phyloP scores from a whole-genome alignment of 2,113 vertebrate genomes.

The Anhinga anhinga region DNA sequence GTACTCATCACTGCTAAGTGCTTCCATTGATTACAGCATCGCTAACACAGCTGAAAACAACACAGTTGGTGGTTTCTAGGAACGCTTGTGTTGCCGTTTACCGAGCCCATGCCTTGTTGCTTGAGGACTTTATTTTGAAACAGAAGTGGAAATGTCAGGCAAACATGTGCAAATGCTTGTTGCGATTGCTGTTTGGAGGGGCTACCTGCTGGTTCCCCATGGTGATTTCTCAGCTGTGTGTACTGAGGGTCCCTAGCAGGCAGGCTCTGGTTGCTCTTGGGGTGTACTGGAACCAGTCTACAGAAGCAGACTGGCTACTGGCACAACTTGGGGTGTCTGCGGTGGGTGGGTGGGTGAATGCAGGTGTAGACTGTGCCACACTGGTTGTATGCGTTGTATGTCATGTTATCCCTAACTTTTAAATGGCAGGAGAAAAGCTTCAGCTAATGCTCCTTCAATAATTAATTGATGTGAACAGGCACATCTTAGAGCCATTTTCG shows the following conservation, averaged over 20 bases:
- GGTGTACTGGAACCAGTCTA: not conserved
- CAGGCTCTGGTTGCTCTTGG: not conserved
- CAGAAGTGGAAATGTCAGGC: conserved; percentile 20
- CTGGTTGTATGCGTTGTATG: not conserved
- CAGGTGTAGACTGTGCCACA: not conserved
- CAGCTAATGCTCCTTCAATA: conserved; percentile 65
- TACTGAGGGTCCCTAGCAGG: not conserved
- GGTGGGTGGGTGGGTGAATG: not conserved
- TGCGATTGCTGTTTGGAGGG: not conserved
- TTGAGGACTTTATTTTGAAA: conserved; percentile 46
- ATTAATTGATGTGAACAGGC: conserved; percentile 61
- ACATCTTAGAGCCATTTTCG: conserved; percentile 61
- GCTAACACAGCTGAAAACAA: conserved; percentile 39
- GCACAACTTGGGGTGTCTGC: not conserved
- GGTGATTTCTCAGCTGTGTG: not conserved
- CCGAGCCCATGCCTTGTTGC: not conserved
- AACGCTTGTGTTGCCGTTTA: not conserved
- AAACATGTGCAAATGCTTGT: not conserved
- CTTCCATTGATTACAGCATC: conserved; percentile 53
- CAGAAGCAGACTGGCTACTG: not conserved
- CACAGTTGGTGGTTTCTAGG: conserved; percentile 45
- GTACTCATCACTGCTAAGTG: conserved; percentile 50
- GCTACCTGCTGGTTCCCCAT: not conserved
- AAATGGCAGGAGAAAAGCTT: conserved; percentile 61
- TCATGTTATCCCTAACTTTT: conserved; percentile 7